Evolutionary conservation across 2,888 invertebrate genomes (phyloP).

Genomic region (Selenia dentaria): DNA sequence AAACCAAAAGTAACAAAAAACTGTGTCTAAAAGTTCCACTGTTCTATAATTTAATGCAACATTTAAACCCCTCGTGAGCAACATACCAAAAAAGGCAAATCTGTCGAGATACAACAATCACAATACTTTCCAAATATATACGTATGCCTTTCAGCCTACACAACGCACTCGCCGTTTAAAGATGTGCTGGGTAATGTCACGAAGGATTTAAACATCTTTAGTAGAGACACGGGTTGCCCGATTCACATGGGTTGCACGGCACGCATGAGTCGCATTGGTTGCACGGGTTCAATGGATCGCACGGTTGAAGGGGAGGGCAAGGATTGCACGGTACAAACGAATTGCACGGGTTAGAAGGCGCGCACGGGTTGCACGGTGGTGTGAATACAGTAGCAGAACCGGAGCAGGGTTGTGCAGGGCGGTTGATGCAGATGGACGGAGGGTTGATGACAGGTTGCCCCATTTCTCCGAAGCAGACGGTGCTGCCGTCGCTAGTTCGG

Average conservation of each 20-base stretch:
- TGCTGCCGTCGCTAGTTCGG: conserved; percentile 49
- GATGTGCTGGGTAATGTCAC: too few relatives aligned
- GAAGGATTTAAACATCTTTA: background rate
- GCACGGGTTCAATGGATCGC: conserved; percentile 10
- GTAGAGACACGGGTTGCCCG: background rate
- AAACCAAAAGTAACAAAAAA: too few relatives aligned
- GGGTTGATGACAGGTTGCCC: conserved; percentile 49
- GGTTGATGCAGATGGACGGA: conserved; percentile 46
- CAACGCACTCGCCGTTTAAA: too few relatives aligned
- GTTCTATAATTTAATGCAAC: too few relatives aligned
- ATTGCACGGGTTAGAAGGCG: conserved; percentile 17
- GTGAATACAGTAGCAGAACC: conserved; percentile 50
- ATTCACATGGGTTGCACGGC: conserved; percentile 5
- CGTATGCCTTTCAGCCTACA: too few relatives aligned
- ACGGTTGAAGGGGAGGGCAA: conserved; percentile 19
- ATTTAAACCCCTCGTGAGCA: too few relatives aligned
- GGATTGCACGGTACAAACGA: conserved; percentile 32
- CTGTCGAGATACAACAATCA: too few relatives aligned
- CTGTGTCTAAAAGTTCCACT: too few relatives aligned
- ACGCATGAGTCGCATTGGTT: conserved; percentile 4
- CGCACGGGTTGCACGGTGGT: conserved; percentile 37
- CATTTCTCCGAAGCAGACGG: conserved; percentile 48
- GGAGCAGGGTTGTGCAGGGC: conserved; percentile 47
- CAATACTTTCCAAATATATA: too few relatives aligned
- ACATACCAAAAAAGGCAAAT: too few relatives aligned